phyloP scores from a whole-genome alignment of 2,113 vertebrate species.

The Phylloscopus trochilus region DNA sequence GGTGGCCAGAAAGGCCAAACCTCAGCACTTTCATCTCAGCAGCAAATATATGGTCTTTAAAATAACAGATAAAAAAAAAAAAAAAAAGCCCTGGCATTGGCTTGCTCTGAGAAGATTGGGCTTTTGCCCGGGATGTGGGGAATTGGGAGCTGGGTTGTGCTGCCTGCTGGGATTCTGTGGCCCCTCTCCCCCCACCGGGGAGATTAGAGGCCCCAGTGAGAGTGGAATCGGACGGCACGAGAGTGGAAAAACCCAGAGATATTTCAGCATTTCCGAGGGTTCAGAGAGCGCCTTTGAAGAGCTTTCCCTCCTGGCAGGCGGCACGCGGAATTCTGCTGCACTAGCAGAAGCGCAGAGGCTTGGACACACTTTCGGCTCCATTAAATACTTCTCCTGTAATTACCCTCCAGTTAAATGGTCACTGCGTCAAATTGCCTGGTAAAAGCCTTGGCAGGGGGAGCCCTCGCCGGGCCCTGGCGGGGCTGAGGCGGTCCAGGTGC shows the following conservation, averaged over 20 bases:
- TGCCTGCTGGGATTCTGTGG: not conserved
- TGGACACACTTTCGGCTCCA: slow-evolving; percentile 58
- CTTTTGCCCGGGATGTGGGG: not conserved
- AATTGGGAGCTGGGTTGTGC: not conserved
- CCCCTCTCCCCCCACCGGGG: not conserved
- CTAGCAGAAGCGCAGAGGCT: slow-evolving; percentile 43
- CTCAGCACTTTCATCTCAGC: slow-evolving; percentile 31
- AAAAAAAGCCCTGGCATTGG: not conserved
- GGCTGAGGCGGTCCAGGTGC: not conserved
- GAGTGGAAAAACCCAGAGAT: slow-evolving; percentile 41
- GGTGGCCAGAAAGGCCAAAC: slow-evolving; percentile 27
- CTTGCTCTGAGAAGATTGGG: not conserved
- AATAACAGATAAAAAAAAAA: not conserved
- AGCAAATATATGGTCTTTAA: slow-evolving; percentile 17
- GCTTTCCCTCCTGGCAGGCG: slow-evolving; percentile 57
- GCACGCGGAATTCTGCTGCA: slow-evolving; percentile 37
- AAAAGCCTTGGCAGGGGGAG: slow-evolving; percentile 12
- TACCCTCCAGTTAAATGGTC: slow-evolving; percentile 52
- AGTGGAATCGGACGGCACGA: accelerated
- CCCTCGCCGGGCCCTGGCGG: not conserved
- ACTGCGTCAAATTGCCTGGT: slow-evolving; percentile 42
- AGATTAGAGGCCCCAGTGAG: not conserved
- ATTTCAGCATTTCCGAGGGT: slow-evolving; percentile 27
- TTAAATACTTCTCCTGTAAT: slow-evolving; percentile 57
- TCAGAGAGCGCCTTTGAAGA: slow-evolving; percentile 62